Percentiles rank a stretch among this genome's conserved stretches.
phyloP scores from a whole-genome alignment of 2,888 invertebrate genomes.

The Leptura quadrifasciata region DNA sequence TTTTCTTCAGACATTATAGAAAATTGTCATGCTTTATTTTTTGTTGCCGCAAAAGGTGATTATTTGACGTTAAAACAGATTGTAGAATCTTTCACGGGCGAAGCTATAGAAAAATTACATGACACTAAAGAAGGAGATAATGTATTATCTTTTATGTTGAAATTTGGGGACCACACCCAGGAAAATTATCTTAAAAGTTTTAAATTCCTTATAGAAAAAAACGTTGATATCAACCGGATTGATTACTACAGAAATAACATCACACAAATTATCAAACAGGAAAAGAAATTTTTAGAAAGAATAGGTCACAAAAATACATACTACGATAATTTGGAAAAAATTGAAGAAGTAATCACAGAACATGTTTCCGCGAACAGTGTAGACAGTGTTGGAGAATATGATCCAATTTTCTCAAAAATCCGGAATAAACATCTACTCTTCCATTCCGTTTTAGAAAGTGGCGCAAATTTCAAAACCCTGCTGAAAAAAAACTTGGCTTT shows the following conservation, averaged over 20 bases:
- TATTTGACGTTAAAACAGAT: neutral
- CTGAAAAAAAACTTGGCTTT: neutral
- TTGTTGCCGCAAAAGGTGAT: conserved; percentile 32
- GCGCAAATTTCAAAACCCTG: conserved; percentile 4
- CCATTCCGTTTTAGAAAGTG: neutral
- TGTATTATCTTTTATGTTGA: conserved; percentile 32
- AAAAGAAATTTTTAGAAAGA: conserved; percentile 19
- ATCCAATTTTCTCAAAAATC: neutral
- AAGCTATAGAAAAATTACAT: neutral
- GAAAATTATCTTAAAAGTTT: conserved; percentile 12
- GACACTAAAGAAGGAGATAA: conserved; percentile 34
- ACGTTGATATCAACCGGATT: conserved; percentile 16
- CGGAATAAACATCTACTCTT: conserved; percentile 19
- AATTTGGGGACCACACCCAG: conserved; percentile 25
- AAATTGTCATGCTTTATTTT: conserved; percentile 12
- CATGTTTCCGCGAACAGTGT: neutral
- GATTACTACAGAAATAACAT: conserved; percentile 27
- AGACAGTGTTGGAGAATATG: neutral
- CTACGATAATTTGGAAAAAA: neutral
- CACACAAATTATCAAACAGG: neutral
- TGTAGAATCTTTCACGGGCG: conserved; percentile 7
- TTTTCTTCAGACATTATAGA: neutral
- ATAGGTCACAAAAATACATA: neutral
- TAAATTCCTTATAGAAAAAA: neutral
- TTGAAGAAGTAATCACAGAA: neutral